Conservation (phyloP, 2,888 invertebrate species). For the Polyploca ridens region DNA sequence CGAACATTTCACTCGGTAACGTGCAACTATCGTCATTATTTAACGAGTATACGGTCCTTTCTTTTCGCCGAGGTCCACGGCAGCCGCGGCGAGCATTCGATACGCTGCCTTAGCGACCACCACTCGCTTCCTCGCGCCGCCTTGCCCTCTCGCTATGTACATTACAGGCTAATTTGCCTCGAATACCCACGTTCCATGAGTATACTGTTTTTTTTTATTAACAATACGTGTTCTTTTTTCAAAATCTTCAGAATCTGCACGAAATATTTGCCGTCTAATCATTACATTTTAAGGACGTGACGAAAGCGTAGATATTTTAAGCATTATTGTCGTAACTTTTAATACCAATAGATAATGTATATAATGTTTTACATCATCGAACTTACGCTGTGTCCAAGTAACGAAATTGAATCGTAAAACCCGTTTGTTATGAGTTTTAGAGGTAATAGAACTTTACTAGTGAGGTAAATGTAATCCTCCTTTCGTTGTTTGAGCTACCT, state of each 20-base stretch:
- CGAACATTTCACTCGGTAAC: constrained; percentile 80
- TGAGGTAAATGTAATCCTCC: constrained; percentile 5
- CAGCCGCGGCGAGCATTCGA: constrained; percentile 64
- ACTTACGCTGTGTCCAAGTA: constrained; percentile 16
- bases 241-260: constrained; percentile 23
- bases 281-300: constrained; percentile 26
- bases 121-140: constrained; percentile 54
- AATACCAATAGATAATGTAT: not conserved
- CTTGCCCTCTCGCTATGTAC: constrained; percentile 28
- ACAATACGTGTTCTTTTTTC: constrained; percentile 28
- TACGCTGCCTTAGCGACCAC: constrained; percentile 67
- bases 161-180: constrained; percentile 49
- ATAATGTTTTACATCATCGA: constrained; percentile 11
- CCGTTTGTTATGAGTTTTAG: constrained; percentile 25
- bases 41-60: constrained; percentile 80
- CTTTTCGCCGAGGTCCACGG: constrained; percentile 75
- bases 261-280: constrained; percentile 29
- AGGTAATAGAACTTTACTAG: not conserved
- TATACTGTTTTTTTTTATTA: constrained; percentile 35
- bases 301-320: constrained; percentile 15
- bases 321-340: constrained; percentile 4
- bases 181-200: constrained; percentile 19
- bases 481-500: not conserved
- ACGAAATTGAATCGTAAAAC: constrained; percentile 29
- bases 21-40: constrained; percentile 82